Evolutionary conservation across 2,797 vertebrate genomes (phyloP), one percentile per base, ranked within the genome.

Genomic region (Enteromius radiatus): DNA sequence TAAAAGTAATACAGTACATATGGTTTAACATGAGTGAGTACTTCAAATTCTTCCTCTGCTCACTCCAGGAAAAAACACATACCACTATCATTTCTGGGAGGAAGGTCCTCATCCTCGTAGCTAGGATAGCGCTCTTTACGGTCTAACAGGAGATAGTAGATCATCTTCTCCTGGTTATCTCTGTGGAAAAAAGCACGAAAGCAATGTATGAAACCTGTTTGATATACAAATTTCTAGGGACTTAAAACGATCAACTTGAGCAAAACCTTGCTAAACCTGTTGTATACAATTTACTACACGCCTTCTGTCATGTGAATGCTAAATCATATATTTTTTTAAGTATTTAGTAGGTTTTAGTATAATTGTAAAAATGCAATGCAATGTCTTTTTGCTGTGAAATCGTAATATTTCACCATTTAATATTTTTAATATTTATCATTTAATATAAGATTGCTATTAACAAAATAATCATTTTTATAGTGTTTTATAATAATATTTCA

Each of bases 121-220:
- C 96, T 98, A 14, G 97, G 97, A 85, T 98, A 98, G 41, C 97
- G 94, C 88, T 98, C 96, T 87, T 98, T 98, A 81, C 96, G 96
- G 91, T 98, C 97, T 88, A 98, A 89, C 83, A 98, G 94, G 84
- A 98, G 93, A 86, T 97, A 98, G 89, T 97, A 98, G 68, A 98
- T 98, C 96, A 98, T 97, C 88, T 98, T 98, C 90, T 98, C 96
- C 90, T 98, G 97, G 89, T 98, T 98, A 87, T 98, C 96, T 86
- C 97, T 98, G 84, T 76, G 26, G 77, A 4, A 54, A n/a, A 61
- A 14, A 49, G 9, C 0, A 1, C 9, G n/a, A 52, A 21, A 54
- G 33, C 70, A 73, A 56, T n/a, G 21, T 54, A 54, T 54, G 19
- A 23, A 56, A 21, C 21, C 52, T 21, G 19, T 54, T 9, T 17